Percentiles rank a stretch among this genome's conserved stretches.
phyloP scores from a whole-genome alignment of 2,888 invertebrate genomes.

The Cyaniris semiargus region DNA sequence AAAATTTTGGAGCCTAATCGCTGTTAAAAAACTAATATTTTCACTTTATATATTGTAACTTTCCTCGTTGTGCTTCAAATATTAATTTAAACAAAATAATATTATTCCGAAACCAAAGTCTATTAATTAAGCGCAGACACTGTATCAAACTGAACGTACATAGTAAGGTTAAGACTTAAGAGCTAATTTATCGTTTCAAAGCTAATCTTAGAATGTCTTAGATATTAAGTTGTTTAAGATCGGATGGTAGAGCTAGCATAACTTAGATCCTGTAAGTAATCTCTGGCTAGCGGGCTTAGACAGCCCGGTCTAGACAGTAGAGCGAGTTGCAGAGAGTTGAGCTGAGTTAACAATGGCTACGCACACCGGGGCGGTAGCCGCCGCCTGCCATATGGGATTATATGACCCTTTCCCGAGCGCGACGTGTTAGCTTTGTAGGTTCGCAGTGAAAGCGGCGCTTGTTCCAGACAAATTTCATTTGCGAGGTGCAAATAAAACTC shows the following conservation, averaged over 20 bases:
- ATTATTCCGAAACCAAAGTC: neutral
- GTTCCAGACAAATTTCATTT: neutral
- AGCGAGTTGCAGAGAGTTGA: neutral
- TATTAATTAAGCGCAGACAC: neutral
- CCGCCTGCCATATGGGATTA: neutral
- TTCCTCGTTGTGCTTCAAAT: neutral
- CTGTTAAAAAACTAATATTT: too few relatives aligned
- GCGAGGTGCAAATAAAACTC: neutral
- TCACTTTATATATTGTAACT: neutral
- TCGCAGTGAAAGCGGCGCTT: neutral
- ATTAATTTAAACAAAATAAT: neutral
- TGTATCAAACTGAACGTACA: neutral
- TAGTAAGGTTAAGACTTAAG: neutral
- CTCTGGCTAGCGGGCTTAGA: constrained; percentile 2
- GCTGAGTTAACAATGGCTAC: constrained; percentile 9
- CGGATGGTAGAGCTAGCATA: neutral
- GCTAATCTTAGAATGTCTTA: constrained; percentile 5
- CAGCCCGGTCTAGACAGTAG: neutral
- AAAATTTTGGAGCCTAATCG: too few relatives aligned
- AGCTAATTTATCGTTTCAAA: neutral
- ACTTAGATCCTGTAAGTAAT: constrained; percentile 6
- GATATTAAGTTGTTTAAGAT: neutral
- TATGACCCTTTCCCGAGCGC: neutral
- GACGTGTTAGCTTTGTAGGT: constrained; percentile 1
- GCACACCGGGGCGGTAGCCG: neutral